A percentile compares a stretch with the other conserved stretches of the same genome.
Evolutionary conservation across 2,888 invertebrate species (phyloP).

Genomic region (Brachyptera putata): DNA sequence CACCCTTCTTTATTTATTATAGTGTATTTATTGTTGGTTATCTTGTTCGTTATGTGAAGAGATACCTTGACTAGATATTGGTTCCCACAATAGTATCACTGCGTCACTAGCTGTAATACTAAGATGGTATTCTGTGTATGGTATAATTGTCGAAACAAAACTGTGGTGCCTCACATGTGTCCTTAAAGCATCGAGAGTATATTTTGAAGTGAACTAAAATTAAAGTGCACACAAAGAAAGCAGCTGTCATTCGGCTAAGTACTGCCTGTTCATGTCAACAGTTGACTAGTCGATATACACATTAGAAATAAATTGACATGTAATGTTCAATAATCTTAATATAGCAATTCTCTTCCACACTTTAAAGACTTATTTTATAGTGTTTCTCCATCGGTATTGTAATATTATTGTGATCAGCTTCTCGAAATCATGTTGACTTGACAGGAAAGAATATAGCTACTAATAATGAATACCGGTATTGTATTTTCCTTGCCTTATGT

Average conservation of each 20-base stretch:
- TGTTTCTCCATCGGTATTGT: no score
- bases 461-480: no score
- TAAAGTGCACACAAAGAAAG: neutral
- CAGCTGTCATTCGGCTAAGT: neutral
- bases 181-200: slow-evolving; percentile 15
- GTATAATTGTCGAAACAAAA: neutral
- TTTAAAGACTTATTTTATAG: neutral
- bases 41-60: neutral
- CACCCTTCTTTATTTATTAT: neutral
- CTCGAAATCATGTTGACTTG: no score
- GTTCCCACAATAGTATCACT: neutral
- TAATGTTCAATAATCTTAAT: neutral
- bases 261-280: neutral
- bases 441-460: no score
- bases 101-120: neutral
- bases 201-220: neutral
- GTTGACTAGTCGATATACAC: no score
- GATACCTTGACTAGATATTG: neutral
- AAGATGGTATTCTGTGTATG: no score
- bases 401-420: no score
- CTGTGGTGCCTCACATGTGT: slow-evolving; percentile 30
- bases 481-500: no score
- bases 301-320: neutral
- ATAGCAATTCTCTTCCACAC: neutral
- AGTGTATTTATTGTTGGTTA: neutral